Conservation (phyloP, 2,113 vertebrate species). For the Platysteira castanea region DNA sequence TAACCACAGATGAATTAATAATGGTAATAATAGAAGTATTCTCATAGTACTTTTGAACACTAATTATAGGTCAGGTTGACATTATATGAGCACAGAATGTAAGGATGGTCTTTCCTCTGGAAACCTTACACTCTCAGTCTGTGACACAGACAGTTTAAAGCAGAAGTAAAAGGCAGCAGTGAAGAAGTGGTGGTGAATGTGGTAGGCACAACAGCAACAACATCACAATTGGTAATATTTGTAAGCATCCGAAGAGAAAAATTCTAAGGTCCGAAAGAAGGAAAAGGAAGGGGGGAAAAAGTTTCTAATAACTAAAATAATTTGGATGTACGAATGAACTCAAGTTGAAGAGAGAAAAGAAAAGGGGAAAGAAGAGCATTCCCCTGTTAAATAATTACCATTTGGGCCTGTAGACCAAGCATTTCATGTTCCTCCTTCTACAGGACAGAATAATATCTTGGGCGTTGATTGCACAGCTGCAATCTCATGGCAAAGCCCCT, state of each 20-base stretch:
- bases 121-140: background rate
- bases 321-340: background rate
- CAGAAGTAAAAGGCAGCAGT: background rate
- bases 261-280: background rate
- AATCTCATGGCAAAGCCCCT: background rate
- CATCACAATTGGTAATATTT: background rate
- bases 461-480: background rate
- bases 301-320: background rate
- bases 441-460: background rate
- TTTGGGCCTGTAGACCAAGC: background rate
- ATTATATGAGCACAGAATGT: background rate
- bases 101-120: background rate
- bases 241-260: background rate
- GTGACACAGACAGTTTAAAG: background rate
- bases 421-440: background rate
- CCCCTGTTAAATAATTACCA: background rate
- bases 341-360: background rate
- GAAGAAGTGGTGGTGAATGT: background rate
- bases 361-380: background rate
- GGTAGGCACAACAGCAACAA: background rate
- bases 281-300: background rate
- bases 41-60: background rate
- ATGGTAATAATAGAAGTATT: background rate
- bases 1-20: background rate
- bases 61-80: background rate